Evolutionary conservation across 1,140 invertebrate genomes (phyloP), one percentile per base, ranked within the genome.

Genomic region (Odontomachus brunneus): DNA sequence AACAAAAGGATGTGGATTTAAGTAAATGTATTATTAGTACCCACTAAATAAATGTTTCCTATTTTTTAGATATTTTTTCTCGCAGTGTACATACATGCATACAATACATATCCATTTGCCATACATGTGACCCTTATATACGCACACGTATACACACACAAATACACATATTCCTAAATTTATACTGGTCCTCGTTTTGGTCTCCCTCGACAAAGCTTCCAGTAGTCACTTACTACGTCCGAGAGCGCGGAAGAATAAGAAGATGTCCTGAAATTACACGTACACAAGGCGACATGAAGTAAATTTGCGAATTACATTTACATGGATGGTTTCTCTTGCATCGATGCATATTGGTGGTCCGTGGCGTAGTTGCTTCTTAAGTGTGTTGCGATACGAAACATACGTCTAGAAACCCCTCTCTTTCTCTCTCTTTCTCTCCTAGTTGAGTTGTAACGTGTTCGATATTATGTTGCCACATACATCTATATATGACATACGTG

Each of bases 361-460:
- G 84, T 91, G 90, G 87, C 88, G 91, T 92, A 92, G 91, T 91
- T 89, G 91, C 91, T 92, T 92, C 51, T 90, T 91, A 88, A 90
- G 85, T 92, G 90, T 92, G 88, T 89, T 89, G 88, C 80, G 75
- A 89, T 88, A 86, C 83, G 67, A 82, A 85, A 74, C 72, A 73
- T 88, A 83, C 86, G 33, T 89, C 71, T 91, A 91, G 90, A 90
- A 83, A 71, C 49, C 84, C 82, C 84, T 65, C 24, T 49, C 38
- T 12, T 69, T n/a, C 60, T 71, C 57, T 33, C 7, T 67, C 26
- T 38, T 19, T 22, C 17, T 22, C 60, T 80, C 66, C n/a, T 75
- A 55, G 63, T 91, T 86, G 33, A 80, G 14, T 89, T 87, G 86
- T 89, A 87, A 73, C 26, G 38, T 71, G n/a, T 24, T 74, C 49